phyloP scores from a whole-genome alignment of 2,888 invertebrate species.

The Colletes collaris region DNA sequence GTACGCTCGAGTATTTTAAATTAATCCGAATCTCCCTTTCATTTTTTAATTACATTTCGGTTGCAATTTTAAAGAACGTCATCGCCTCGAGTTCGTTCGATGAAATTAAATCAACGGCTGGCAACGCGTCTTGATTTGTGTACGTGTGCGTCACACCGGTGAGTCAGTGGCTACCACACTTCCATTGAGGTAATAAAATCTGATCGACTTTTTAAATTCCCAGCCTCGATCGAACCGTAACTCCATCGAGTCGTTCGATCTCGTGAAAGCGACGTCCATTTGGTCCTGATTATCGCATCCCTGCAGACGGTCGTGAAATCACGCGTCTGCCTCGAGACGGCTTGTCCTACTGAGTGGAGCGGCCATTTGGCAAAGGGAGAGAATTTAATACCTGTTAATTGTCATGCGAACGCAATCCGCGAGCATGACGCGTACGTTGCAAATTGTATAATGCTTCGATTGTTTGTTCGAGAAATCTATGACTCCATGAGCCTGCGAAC shows the following conservation, averaged over 20 bases:
- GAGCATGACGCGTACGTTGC: constrained; percentile 40
- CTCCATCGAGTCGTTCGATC: not conserved
- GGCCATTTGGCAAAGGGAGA: constrained; percentile 60
- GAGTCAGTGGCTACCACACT: constrained; percentile 51
- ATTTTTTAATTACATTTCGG: too few species aligned
- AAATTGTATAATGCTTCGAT: not conserved
- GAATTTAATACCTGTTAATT: constrained; percentile 68
- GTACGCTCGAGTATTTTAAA: too few species aligned
- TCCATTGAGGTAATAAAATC: constrained; percentile 32
- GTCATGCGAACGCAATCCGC: constrained; percentile 56
- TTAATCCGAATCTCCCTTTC: too few species aligned
- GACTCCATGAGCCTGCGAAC: too few species aligned
- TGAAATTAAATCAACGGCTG: constrained; percentile 44
- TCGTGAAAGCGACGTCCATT: not conserved
- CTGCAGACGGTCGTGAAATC: constrained; percentile 24
- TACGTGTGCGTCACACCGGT: constrained; percentile 38
- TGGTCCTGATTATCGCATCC: constrained; percentile 26
- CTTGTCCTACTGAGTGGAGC: constrained; percentile 56
- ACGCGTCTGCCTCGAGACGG: constrained; percentile 53
- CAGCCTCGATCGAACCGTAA: not conserved
- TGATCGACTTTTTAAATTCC: not conserved
- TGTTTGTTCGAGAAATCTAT: not conserved
- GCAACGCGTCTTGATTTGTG: constrained; percentile 31
- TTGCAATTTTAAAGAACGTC: too few species aligned
- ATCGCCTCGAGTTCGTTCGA: constrained; percentile 7